These are phyloP conservation scores for Pseudochromis fuscus DNA, from an alignment of 2,797 vertebrate species.

Conservation along the genomic window DNA sequence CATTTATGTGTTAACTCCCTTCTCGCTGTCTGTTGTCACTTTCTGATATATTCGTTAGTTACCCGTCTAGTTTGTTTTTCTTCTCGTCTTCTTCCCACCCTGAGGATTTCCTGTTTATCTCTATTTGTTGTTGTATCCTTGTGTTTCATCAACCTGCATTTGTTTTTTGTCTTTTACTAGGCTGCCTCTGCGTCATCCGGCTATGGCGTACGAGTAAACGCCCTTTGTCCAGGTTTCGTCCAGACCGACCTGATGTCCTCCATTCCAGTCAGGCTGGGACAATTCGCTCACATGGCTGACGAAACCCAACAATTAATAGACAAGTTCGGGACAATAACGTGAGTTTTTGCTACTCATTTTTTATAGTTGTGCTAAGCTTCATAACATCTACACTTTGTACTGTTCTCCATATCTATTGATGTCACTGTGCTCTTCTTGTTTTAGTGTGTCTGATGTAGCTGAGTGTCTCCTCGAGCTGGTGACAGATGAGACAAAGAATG, in stretches of 20 bases:
- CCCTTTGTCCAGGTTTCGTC: conserved; percentile 79
- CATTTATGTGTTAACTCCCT: no score
- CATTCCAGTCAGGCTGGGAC: conserved; percentile 33
- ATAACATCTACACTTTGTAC: background rate
- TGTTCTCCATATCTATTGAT: background rate
- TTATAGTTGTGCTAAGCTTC: background rate
- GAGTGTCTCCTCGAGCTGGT: conserved; percentile 74
- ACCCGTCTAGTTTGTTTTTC: no score
- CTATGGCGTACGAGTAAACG: conserved; percentile 79
- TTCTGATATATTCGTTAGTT: no score
- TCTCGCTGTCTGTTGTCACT: no score
- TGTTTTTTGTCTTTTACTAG: no score
- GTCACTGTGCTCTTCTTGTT: conserved; percentile 13
- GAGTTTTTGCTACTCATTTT: conserved; percentile 27
- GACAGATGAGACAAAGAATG: conserved; percentile 80
- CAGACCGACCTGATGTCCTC: conserved; percentile 64
- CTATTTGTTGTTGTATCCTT: no score
- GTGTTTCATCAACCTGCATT: no score
- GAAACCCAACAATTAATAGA: background rate
- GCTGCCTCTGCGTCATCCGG: conserved; percentile 50
- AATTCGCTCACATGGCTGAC: conserved; percentile 30
- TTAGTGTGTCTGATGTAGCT: conserved; percentile 73
- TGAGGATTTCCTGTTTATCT: no score
- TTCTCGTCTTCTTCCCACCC: no score
- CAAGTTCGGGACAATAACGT: conserved; percentile 51